These are phyloP conservation scores for Enteromius trimaculatus DNA, from an alignment of 2,797 vertebrate species.

Conservation along the genomic window DNA sequence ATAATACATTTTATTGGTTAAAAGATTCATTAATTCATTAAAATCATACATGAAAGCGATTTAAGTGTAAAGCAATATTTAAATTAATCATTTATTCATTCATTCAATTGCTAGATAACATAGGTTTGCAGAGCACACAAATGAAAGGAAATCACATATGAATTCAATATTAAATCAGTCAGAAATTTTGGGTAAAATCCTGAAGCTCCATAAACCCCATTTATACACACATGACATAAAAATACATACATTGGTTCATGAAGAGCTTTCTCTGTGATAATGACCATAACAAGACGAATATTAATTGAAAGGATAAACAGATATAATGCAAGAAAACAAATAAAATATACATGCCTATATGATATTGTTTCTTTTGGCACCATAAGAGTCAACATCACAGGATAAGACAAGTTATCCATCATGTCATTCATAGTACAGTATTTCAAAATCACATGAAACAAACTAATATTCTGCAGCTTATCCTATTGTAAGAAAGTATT, in stretches of 20 bases:
- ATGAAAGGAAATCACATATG: conserved; percentile 28
- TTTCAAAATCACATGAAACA: too few species aligned
- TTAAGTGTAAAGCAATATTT: too few species aligned
- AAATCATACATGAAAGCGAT: too few species aligned
- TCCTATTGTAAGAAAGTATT: too few species aligned
- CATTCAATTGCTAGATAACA: conserved; percentile 37
- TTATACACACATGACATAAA: conserved; percentile 44
- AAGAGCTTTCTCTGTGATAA: conserved; percentile 45
- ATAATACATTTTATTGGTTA: too few species aligned
- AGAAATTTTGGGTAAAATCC: conserved; percentile 58
- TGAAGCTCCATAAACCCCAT: conserved; percentile 52
- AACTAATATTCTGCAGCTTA: too few species aligned
- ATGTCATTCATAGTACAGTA: too few species aligned
- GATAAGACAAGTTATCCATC: conserved; percentile 23
- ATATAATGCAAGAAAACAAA: conserved; percentile 26
- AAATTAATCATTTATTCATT: too few species aligned
- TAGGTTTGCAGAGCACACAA: conserved; percentile 36
- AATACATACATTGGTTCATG: conserved; percentile 57
- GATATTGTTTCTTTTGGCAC: conserved; percentile 11
- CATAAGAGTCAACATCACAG: conserved; percentile 22
- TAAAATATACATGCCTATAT: conserved; percentile 36
- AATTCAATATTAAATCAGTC: conserved; percentile 44
- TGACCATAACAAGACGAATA: background rate
- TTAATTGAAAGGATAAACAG: conserved; percentile 34
- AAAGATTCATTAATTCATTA: too few species aligned